A percentile compares a stretch with the other conserved stretches of the same genome.
These are phyloP conservation scores for Spodoptera litura DNA, from an alignment of 1,140 invertebrate genomes.

Conservation along the genomic window DNA sequence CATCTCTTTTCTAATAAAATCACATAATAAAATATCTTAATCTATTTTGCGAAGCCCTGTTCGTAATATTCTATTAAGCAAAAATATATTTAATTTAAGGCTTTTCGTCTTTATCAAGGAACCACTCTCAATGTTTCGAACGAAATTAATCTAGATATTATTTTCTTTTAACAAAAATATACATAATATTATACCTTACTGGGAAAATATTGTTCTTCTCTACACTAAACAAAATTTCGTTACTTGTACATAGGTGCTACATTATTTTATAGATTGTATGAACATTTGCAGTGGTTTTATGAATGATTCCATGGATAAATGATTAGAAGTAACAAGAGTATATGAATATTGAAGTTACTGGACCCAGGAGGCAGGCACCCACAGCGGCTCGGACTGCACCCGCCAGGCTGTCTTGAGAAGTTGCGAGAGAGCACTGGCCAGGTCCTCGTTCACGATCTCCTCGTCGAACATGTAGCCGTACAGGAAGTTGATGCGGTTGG, in stretches of 20 bases:
- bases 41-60: constrained; percentile 29
- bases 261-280: neutral
- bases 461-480: constrained; percentile 98
- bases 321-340: too few relatives aligned
- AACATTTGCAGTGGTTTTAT: neutral
- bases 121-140: constrained; percentile 27
- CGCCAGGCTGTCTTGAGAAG: constrained; percentile 93
- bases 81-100: constrained; percentile 31
- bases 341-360: constrained; percentile 86
- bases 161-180: constrained; percentile 15
- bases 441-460: constrained; percentile 95
- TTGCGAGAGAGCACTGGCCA: constrained; percentile 95
- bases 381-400: constrained; percentile 97
- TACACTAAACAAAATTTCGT: constrained; percentile 5
- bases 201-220: constrained; percentile 13
- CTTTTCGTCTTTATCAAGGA: constrained; percentile 28
- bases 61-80: constrained; percentile 33
- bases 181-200: constrained; percentile 9
- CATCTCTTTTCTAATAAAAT: constrained; percentile 5
- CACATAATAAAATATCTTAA: constrained; percentile 29
- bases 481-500: constrained; percentile 96
- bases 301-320: neutral
- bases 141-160: constrained; percentile 6
- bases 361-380: constrained; percentile 98
- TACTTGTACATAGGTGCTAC: constrained; percentile 11